Base-by-base conservation (phyloP, 2,888 invertebrate species). In the Exocentrus adspersus region DNA sequence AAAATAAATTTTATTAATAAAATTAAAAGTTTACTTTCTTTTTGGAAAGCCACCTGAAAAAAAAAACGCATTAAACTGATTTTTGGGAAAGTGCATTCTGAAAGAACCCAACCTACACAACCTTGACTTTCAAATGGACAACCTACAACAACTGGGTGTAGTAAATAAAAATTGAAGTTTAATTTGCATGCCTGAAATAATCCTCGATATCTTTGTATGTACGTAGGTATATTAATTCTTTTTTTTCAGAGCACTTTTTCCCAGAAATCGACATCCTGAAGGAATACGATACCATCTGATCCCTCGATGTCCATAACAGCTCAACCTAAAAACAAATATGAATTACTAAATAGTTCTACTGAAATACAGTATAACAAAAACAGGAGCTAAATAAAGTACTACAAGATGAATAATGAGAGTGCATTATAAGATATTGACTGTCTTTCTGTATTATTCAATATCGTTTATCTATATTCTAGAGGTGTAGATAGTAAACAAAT, bases 391-490 rank as follows among this genome's bases (percentile, higher is more conserved):
- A 20, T 46, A 12, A n/a, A n/a, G n/a, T n/a, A 30, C 57, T 57
- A 57, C 46, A 20, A 57, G 45, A 57, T 46, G 14, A 57, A 42
- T 57, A 24, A 43, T 21, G 30, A 21, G 20, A 57, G 57, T 57
- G 57, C 57, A 57, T 57, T 57, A 57, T 46, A 57, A 57, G 57
- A 57, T 57, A 57, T 57, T 57, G 57, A 20, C 28, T 30, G 24
- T 42, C 10, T 12, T 17, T n/a, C 12, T 54, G n/a, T 24, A 24
- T 20, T 24, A 12, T 20, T 17, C 20, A 14, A 6, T 53, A 24
- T 19, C 6, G 43, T 45, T 30, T n/a, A 43, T 16, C 3, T 43
- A 17, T 28, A 30, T 42, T 51, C 32, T 30, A 16, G 19, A 32
- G 32, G 24, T 46, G 19, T 46, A 20, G 20, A 12, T 30, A 42